Percentiles rank a stretch among this genome's conserved stretches.
Evolutionary conservation across 2,113 vertebrate species (phyloP).

Genomic region (Sakesphorus luctuosus): DNA sequence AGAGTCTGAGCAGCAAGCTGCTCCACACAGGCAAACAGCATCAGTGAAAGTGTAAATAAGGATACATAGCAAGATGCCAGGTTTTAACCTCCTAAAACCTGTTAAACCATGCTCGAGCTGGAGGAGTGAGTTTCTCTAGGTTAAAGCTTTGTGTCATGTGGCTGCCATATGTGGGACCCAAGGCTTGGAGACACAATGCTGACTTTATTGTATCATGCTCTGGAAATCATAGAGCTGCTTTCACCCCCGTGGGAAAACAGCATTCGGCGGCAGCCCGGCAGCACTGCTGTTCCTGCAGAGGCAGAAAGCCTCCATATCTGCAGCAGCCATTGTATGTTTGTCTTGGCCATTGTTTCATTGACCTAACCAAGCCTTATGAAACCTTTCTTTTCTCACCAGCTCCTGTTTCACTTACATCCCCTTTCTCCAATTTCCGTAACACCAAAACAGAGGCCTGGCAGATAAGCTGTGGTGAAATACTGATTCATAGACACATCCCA

Average conservation of each 20-base stretch:
- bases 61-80: not conserved
- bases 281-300: rapidly evolving
- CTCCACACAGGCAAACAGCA: not conserved
- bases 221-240: not conserved
- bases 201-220: not conserved
- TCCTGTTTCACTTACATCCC: not conserved
- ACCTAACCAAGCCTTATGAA: not conserved
- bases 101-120: not conserved
- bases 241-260: rapidly evolving
- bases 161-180: not conserved
- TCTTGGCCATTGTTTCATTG: not conserved
- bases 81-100: not conserved
- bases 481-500: not conserved
- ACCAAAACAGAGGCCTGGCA: not conserved
- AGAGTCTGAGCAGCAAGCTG: not conserved
- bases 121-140: not conserved
- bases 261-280: rapidly evolving
- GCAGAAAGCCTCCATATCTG: not conserved
- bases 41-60: not conserved
- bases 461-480: not conserved
- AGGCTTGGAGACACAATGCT: not conserved
- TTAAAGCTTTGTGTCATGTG: not conserved
- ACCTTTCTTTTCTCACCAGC: not conserved
- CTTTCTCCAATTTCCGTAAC: not conserved
- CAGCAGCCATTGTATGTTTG: not conserved